Evolutionary conservation across 2,113 vertebrate genomes (phyloP).

Genomic region (Lamprotornis superbus): DNA sequence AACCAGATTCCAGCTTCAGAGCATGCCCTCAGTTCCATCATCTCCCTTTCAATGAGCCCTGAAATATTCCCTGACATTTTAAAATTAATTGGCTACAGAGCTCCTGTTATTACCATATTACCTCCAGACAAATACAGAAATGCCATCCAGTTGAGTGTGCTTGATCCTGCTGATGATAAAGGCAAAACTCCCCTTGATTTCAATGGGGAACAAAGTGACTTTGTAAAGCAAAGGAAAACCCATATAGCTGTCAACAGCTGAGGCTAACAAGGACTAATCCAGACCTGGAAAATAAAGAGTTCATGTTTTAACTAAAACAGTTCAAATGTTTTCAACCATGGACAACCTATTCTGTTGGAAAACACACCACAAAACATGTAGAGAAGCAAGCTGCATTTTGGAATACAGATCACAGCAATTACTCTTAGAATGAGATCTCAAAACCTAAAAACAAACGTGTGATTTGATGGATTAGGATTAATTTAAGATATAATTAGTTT

Average conservation of each 20-base stretch:
- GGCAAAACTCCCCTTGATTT: not conserved
- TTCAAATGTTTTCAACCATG: not conserved
- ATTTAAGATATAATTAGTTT: not conserved
- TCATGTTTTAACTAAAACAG: not conserved
- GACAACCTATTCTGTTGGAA: not conserved
- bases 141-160: not conserved
- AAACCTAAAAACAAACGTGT: not conserved
- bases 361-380: not conserved
- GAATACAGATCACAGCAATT: not conserved
- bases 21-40: not conserved
- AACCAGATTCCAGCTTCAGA: not conserved
- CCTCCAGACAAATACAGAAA: slow-evolving; percentile 32
- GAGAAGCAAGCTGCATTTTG: not conserved
- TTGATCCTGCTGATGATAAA: not conserved
- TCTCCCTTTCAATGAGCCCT: not conserved
- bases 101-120: not conserved
- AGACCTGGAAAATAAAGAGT: not conserved
- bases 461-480: not conserved
- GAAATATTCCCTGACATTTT: not conserved
- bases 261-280: not conserved
- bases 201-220: not conserved
- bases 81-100: not conserved
- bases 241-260: not conserved
- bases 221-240: not conserved
- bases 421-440: not conserved